Evolutionary conservation across 2,888 invertebrate genomes (phyloP).

Genomic region (Cylloceria caligata): DNA sequence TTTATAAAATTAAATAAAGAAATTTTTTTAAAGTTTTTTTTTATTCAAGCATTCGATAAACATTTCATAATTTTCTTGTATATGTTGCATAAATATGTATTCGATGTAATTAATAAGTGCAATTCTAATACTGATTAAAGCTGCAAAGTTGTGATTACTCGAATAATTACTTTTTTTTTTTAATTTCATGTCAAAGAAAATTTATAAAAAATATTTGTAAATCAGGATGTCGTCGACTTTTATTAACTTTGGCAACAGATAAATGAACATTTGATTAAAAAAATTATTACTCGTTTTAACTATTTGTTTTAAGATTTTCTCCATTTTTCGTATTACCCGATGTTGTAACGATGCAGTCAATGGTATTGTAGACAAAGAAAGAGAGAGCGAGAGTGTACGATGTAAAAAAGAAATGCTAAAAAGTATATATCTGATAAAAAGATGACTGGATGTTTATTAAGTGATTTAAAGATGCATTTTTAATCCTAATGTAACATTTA

Average conservation of each 20-base stretch:
- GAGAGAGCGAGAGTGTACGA: too few species aligned
- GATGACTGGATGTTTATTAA: too few species aligned
- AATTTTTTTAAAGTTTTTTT: neutral
- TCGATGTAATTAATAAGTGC: neutral
- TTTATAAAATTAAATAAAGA: neutral
- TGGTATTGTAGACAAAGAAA: too few species aligned
- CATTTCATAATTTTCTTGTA: neutral
- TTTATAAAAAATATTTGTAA: neutral
- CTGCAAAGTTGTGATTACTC: neutral
- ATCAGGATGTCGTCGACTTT: neutral
- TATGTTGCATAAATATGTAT: neutral
- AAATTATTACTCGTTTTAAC: neutral
- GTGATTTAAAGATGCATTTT: neutral
- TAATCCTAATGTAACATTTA: neutral
- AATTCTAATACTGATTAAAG: neutral
- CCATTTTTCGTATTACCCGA: neutral
- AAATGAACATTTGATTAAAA: too few species aligned
- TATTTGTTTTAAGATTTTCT: neutral
- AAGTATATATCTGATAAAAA: too few species aligned
- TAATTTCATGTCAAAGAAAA: neutral
- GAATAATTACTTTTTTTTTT: neutral
- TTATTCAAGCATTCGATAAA: neutral
- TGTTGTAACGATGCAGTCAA: neutral
- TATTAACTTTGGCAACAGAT: neutral
- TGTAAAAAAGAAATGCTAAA: neutral